phyloP scores from a whole-genome alignment of 2,113 vertebrate genomes.

The Eubucco bourcierii region DNA sequence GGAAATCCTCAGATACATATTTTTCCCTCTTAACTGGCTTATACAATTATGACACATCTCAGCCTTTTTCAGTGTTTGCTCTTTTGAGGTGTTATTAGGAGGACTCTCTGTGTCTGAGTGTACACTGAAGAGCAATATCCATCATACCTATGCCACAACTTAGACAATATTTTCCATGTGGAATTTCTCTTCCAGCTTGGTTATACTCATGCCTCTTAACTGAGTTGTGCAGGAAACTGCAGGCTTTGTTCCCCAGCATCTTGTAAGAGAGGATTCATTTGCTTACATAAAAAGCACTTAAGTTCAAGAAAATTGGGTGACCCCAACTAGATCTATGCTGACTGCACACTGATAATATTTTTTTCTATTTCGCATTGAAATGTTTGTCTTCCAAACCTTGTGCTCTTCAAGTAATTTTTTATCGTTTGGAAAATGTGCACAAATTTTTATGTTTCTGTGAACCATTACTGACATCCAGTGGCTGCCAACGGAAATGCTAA shows the following conservation, averaged over 20 bases:
- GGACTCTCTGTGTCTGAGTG: neutral
- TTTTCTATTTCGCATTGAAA: neutral
- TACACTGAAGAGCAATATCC: neutral
- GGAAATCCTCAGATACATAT: neutral
- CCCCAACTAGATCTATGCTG: neutral
- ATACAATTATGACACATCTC: neutral
- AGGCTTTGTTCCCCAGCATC: neutral
- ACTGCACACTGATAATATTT: neutral
- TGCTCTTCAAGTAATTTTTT: neutral
- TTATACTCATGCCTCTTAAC: neutral
- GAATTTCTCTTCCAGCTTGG: neutral
- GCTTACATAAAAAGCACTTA: neutral
- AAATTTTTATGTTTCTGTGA: neutral
- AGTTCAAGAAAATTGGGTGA: neutral
- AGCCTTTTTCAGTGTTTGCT: neutral
- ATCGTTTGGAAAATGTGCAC: constrained; percentile 17
- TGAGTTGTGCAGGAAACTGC: neutral
- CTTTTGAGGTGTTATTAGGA: neutral
- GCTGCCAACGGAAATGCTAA: constrained; percentile 10
- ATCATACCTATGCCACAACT: neutral
- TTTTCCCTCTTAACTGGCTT: neutral
- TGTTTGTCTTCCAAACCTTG: neutral
- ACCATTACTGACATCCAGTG: constrained; percentile 60
- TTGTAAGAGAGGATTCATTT: neutral
- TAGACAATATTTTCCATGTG: neutral